Conservation (phyloP, 1,140 invertebrate genomes). For the Colletes latitarsis region DNA sequence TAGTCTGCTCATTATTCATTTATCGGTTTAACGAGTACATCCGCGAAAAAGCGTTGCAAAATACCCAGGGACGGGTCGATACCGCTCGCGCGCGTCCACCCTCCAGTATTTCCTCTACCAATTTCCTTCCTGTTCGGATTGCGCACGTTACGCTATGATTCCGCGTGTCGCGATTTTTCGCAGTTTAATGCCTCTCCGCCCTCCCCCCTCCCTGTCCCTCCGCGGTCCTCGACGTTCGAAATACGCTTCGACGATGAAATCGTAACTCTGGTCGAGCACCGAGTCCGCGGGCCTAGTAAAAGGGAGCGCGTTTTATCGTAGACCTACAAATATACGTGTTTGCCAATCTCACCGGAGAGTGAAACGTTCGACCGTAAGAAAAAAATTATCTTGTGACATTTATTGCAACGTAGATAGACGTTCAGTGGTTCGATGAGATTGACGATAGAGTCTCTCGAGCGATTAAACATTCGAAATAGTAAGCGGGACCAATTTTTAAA, state of each 20-base stretch:
- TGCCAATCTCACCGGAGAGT: too few relatives aligned
- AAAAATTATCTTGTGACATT: too few relatives aligned
- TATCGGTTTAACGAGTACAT: constrained; percentile 73
- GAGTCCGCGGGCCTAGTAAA: not conserved
- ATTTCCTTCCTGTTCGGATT: constrained; percentile 43
- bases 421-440: too few relatives aligned
- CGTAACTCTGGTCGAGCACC: not conserved
- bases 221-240: not conserved
- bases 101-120: constrained; percentile 40
- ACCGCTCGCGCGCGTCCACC: constrained; percentile 12
- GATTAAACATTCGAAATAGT: too few relatives aligned
- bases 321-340: too few relatives aligned
- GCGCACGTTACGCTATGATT: constrained; percentile 22
- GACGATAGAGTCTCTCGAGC: too few relatives aligned
- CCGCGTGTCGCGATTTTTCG: constrained; percentile 30
- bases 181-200: constrained; percentile 10
- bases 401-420: too few relatives aligned
- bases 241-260: constrained; percentile 1
- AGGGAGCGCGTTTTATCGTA: too few relatives aligned
- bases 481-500: too few relatives aligned
- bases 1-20: constrained; percentile 74
- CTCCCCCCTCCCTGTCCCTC: too few relatives aligned
- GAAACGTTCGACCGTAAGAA: too few relatives aligned
- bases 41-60: constrained; percentile 69
- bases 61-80: constrained; percentile 62